Conservation (phyloP, 2,888 invertebrate genomes). For the Lysandra coridon region DNA sequence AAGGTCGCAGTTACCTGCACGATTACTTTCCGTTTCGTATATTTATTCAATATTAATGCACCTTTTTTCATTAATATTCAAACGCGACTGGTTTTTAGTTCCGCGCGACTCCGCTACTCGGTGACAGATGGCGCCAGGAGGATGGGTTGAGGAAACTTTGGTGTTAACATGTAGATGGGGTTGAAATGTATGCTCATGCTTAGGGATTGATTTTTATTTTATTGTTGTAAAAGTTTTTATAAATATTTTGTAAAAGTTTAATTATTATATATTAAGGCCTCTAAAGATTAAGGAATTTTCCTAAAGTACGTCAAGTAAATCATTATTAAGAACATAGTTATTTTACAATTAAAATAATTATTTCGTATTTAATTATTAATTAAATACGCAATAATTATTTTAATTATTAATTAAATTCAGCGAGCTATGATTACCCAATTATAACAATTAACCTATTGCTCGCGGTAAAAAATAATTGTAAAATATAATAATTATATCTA, state of each 20-base stretch:
- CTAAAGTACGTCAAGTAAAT: not conserved
- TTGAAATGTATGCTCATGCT: not conserved
- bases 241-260: no score
- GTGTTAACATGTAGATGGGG: not conserved
- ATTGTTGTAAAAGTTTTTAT: not conserved
- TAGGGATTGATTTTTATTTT: not conserved
- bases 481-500: not conserved
- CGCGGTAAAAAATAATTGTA: not conserved
- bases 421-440: not conserved
- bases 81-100: slow-evolving; percentile 48
- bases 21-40: slow-evolving; percentile 33
- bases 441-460: not conserved
- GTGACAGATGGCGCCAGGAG: slow-evolving; percentile 62
- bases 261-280: not conserved
- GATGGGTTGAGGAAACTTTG: slow-evolving; percentile 1
- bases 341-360: not conserved
- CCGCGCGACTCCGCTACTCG: slow-evolving; percentile 62
- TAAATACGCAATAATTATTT: no score
- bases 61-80: slow-evolving; percentile 6
- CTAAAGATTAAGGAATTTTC: not conserved
- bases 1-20: slow-evolving; percentile 60
- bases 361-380: not conserved
- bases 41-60: slow-evolving; percentile 29
- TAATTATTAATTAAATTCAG: not conserved
- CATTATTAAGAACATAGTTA: no score